These are phyloP conservation scores for Manis crassicaudata DNA, from an alignment of 2,797 vertebrate genomes.

Conservation along the genomic window DNA sequence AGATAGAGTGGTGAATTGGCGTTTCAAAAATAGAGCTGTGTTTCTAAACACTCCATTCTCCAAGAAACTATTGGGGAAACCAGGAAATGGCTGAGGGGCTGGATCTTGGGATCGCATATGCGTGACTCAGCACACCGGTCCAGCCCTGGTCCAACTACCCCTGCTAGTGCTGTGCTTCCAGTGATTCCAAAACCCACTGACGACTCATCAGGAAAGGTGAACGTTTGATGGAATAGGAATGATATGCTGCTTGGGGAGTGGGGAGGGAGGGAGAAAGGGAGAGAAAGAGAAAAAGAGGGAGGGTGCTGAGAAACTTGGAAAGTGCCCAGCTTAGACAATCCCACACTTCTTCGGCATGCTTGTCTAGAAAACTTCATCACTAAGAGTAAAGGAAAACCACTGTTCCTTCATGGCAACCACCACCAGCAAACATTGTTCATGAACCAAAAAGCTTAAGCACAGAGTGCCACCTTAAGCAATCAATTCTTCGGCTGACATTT, in stretches of 20 bases:
- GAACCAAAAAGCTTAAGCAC: conserved; percentile 46
- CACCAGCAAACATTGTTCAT: not conserved
- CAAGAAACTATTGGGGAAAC: not conserved
- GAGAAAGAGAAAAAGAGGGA: not conserved
- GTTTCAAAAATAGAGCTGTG: conserved; percentile 43
- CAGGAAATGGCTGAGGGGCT: not conserved
- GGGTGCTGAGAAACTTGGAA: not conserved
- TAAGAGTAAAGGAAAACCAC: conserved; percentile 44
- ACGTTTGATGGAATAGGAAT: conserved; percentile 51
- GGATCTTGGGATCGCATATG: not conserved
- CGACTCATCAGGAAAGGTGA: conserved; percentile 69
- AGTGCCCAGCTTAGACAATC: not conserved
- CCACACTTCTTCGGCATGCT: not conserved
- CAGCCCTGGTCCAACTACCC: not conserved
- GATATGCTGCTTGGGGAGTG: conserved; percentile 11
- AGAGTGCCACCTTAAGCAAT: conserved; percentile 39
- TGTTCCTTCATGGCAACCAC: not conserved
- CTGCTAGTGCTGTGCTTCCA: not conserved
- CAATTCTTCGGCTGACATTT: conserved; percentile 42
- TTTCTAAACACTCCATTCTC: not conserved
- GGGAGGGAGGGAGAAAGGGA: no score
- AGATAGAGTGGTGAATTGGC: not conserved
- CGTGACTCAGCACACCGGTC: not conserved
- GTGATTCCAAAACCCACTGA: conserved; percentile 71
- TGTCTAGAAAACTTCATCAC: conserved; percentile 28